A percentile compares a stretch with the other conserved stretches of the same genome.
Conservation (phyloP, 2,888 invertebrate genomes). For the Invenusta paracnida region DNA sequence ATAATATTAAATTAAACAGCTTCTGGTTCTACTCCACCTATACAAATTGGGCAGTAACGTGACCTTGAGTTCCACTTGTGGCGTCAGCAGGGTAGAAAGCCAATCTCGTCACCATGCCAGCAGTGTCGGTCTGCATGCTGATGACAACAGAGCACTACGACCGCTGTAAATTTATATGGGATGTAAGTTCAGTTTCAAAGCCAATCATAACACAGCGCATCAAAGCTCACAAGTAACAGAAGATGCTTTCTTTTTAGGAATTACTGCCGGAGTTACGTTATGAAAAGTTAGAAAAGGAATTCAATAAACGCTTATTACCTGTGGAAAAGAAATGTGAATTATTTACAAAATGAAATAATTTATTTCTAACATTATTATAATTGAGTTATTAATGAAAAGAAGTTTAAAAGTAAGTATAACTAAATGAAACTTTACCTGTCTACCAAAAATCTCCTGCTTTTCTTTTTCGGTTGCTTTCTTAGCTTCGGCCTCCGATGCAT, state of each 20-base stretch:
- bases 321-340: background rate
- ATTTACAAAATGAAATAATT: background rate
- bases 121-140: background rate
- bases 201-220: background rate
- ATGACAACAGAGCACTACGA: background rate
- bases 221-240: background rate
- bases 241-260: background rate
- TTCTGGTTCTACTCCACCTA: background rate
- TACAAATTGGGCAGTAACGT: background rate
- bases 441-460: constrained; percentile 39
- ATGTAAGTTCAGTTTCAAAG: background rate
- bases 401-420: no score
- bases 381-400: background rate
- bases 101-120: background rate
- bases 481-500: constrained; percentile 39
- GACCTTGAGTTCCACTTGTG: background rate
- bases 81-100: background rate
- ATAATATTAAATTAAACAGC: background rate
- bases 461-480: constrained; percentile 38
- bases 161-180: background rate
- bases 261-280: background rate
- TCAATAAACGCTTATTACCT: no score
- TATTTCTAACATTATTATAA: background rate
- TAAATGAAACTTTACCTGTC: no score
- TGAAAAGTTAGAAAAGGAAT: no score